A percentile compares a stretch with the other conserved stretches of the same genome.
phyloP scores from a whole-genome alignment of 2,797 vertebrate species.

The Typhlichthys subterraneus region DNA sequence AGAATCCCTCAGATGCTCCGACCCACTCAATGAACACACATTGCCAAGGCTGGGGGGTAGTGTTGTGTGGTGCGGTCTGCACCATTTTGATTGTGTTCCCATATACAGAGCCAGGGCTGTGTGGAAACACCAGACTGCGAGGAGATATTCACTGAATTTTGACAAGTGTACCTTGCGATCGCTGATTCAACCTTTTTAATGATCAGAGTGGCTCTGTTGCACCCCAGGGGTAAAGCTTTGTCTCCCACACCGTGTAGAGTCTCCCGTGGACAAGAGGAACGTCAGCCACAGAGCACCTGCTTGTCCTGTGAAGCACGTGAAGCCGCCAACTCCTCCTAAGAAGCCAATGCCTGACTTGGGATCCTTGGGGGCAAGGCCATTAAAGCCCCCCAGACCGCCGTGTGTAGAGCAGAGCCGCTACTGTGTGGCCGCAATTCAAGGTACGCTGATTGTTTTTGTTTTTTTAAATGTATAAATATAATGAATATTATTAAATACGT shows the following conservation, averaged over 20 bases:
- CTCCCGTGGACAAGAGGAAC: constrained; percentile 35
- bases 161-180: too few relatives aligned
- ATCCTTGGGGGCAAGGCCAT: constrained; percentile 44
- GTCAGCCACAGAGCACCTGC: constrained; percentile 12
- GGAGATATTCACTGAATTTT: too few relatives aligned
- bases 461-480: background rate
- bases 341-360: constrained; percentile 58
- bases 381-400: constrained; percentile 72
- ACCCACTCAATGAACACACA: too few relatives aligned
- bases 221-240: background rate
- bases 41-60: too few relatives aligned
- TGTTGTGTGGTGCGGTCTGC: too few relatives aligned
- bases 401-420: constrained; percentile 61
- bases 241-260: constrained; percentile 24
- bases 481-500: too few relatives aligned
- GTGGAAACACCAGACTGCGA: too few relatives aligned
- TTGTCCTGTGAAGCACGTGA: constrained; percentile 15
- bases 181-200: too few relatives aligned
- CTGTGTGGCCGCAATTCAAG: background rate
- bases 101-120: too few relatives aligned
- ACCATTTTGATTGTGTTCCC: too few relatives aligned
- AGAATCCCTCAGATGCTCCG: too few relatives aligned
- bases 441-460: constrained; percentile 22
- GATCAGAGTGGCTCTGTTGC: too few relatives aligned
- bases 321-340: constrained; percentile 25